Evolutionary conservation across 2,113 vertebrate genomes (phyloP), one percentile per base, ranked within the genome.

Genomic region (Oceanodroma tethys): DNA sequence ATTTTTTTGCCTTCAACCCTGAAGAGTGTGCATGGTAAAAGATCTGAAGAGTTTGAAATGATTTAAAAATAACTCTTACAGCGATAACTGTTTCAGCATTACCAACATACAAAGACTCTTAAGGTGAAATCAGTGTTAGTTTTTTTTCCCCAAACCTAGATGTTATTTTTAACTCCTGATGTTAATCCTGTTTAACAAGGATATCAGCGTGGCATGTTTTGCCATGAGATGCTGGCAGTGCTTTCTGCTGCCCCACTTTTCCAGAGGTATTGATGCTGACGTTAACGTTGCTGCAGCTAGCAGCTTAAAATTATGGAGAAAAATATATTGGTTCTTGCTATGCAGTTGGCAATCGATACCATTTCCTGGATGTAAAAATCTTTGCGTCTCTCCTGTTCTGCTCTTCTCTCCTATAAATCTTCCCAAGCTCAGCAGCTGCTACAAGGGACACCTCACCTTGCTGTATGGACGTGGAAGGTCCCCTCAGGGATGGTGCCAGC

Each of bases 101-200:
- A 68, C 63, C 60, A 84, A 50, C 9, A 48, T 29, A 59, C 11
- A 75, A 30, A 88, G 74, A 30, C 58, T 95, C 62, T 92, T 90
- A 60, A 74, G 75, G 90, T 93, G 90, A 96, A 95, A 82, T 78
- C 38, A 60, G 52, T 45, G 32, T 16, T 10, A 10, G 42, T 30
- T 45, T 30, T 16, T 15, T 16, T 45, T 11, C 14, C 29, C 26
- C 34, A 75, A 93, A 87, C 32, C 52, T 84, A 58, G 84, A 83
- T 71, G 81, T 88, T 97, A 82, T 93, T 97, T 97, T 96, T 92
- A 96, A 90, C 96, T 96, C 81, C 93, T 97, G 94, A 95, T 85
- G 62, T 86, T 96, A 96, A 94, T 97, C 72, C 59, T 85, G 7
- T 97, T 95, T 80, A 96, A 91, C 92, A 92, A 55, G 95, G 75